Evolutionary conservation across 2,888 invertebrate genomes (phyloP).

Genomic region (Ischnus inquisitorius): DNA sequence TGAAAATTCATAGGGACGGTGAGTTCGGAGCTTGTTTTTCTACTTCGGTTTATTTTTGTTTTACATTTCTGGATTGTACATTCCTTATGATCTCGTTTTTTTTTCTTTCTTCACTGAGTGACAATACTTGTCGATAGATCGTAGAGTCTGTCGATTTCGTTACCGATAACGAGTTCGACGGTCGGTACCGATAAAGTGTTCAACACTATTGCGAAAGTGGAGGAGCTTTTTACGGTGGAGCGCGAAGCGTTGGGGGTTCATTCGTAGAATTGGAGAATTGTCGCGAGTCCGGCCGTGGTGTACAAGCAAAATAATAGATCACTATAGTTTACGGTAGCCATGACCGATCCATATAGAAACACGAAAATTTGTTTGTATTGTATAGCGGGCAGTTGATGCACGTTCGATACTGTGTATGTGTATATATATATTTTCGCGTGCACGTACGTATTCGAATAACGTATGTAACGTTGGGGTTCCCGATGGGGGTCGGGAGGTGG

Average conservation of each 20-base stretch:
- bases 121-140: conserved; percentile 2
- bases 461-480: conserved; percentile 46
- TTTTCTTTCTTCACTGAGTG: conserved; percentile 26
- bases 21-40: neutral
- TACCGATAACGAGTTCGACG: conserved; percentile 38
- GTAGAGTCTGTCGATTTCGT: conserved; percentile 46
- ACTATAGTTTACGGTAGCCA: neutral
- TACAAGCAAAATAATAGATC: conserved; percentile 38
- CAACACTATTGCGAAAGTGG: conserved; percentile 60
- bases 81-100: conserved; percentile 28
- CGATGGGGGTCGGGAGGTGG: neutral
- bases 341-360: conserved; percentile 28
- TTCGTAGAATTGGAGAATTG: conserved; percentile 32
- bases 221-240: conserved; percentile 33
- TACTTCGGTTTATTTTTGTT: neutral
- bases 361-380: conserved; percentile 65
- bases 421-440: conserved; percentile 40
- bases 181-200: conserved; percentile 58
- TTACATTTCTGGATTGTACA: neutral
- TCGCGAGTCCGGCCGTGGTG: conserved; percentile 14
- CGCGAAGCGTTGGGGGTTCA: conserved; percentile 2
- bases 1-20: neutral
- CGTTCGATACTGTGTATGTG: conserved; percentile 33
- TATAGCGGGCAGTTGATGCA: conserved; percentile 50
- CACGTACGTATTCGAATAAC: conserved; percentile 65